Percentiles rank a stretch among this genome's conserved stretches.
Evolutionary conservation across 2,113 vertebrate genomes (phyloP).

Genomic region (Gymnocephalus cernua): DNA sequence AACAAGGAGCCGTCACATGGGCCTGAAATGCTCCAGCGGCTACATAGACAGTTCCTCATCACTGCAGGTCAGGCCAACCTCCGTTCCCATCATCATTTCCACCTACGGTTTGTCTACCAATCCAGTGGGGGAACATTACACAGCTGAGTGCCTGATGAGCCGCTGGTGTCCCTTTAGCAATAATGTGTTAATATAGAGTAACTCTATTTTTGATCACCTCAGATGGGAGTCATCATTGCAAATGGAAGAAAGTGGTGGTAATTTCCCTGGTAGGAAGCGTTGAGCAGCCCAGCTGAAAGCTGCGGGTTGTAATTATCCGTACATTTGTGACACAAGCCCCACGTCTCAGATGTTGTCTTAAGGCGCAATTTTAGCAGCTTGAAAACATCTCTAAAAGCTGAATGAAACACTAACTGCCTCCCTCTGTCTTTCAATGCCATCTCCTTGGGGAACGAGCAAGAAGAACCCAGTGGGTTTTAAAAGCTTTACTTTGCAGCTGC

Average conservation of each 20-base stretch:
- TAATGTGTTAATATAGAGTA: conserved; percentile 32
- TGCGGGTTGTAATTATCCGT: conserved; percentile 48
- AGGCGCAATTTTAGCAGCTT: conserved; percentile 51
- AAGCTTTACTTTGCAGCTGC: conserved; percentile 79
- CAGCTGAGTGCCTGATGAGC: conserved; percentile 44
- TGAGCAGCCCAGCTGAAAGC: conserved; percentile 33
- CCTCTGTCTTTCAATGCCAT: conserved; percentile 60
- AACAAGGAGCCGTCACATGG: conserved; percentile 45
- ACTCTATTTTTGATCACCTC: conserved; percentile 58
- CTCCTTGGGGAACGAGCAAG: conserved; percentile 69
- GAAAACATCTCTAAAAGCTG: conserved; percentile 67
- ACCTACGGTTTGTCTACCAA: conserved; percentile 29
- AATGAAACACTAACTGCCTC: conserved; percentile 68
- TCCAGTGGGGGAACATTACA: conserved; percentile 40
- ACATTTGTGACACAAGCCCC: conserved; percentile 45
- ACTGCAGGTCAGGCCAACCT: conserved; percentile 23
- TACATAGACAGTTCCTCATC: conserved; percentile 15
- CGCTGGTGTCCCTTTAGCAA: conserved; percentile 43
- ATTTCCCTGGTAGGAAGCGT: conserved; percentile 25
- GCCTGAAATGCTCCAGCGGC: conserved; percentile 37
- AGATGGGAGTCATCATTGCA: conserved; percentile 44
- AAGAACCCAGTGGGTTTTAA: conserved; percentile 73
- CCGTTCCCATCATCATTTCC: conserved; percentile 26
- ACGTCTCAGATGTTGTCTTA: conserved; percentile 33
- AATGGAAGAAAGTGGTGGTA: conserved; percentile 24